phyloP scores from a whole-genome alignment of 1,140 invertebrate genomes.

The Pseudomyrmex cubaensis region DNA sequence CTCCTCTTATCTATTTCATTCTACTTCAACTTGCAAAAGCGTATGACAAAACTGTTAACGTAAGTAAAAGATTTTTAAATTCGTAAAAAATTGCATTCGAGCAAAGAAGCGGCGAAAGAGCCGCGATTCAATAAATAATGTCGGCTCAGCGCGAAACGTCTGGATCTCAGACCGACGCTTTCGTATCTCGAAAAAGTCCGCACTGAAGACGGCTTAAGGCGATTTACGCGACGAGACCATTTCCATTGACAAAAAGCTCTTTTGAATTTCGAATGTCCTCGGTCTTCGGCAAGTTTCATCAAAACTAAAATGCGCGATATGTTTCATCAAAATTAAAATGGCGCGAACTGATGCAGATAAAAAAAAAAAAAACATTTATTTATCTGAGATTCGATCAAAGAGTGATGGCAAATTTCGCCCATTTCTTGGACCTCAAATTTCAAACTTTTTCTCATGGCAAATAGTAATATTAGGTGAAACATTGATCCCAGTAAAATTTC shows the following conservation, averaged over 20 bases:
- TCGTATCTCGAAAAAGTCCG: slow-evolving; percentile 19
- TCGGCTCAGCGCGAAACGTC: slow-evolving; percentile 19
- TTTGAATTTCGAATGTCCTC: slow-evolving; percentile 18
- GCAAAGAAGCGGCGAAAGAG: slow-evolving; percentile 7
- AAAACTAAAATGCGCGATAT: background rate
- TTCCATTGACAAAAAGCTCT: slow-evolving; percentile 23
- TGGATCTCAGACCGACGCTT: slow-evolving; percentile 5
- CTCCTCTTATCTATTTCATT: background rate
- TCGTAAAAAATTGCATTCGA: background rate
- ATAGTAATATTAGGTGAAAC: too few relatives aligned
- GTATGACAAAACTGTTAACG: too few relatives aligned
- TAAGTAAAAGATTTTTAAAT: too few relatives aligned
- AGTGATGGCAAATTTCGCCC: too few relatives aligned
- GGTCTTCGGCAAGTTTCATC: background rate
- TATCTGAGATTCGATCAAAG: too few relatives aligned
- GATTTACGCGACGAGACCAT: slow-evolving; percentile 34
- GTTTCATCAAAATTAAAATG: background rate
- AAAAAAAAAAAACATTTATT: background rate
- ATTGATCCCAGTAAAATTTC: too few relatives aligned
- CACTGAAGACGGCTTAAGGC: slow-evolving; percentile 33
- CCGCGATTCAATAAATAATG: slow-evolving; percentile 35
- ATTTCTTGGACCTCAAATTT: too few relatives aligned
- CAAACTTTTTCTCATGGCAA: too few relatives aligned
- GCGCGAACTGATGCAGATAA: background rate
- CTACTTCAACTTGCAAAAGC: background rate